These are phyloP conservation scores for Anarrhichthys ocellatus DNA, from an alignment of 2,113 vertebrate genomes.

Conservation along the genomic window DNA sequence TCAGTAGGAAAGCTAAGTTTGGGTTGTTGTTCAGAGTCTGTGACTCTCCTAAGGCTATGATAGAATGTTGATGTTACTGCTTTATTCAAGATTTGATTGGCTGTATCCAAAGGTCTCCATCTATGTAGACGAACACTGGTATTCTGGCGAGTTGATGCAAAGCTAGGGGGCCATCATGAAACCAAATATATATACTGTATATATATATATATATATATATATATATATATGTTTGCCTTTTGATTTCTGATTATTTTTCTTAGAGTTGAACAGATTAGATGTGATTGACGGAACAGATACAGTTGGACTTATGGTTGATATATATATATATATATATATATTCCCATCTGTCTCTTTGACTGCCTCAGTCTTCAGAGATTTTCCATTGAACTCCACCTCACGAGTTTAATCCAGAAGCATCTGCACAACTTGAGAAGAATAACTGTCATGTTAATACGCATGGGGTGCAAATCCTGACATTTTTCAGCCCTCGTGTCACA, in stretches of 20 bases:
- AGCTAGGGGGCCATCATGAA: no score
- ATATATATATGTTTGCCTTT: neutral
- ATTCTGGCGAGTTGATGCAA: no score
- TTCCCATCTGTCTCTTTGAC: neutral
- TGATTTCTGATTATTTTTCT: neutral
- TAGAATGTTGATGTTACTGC: no score
- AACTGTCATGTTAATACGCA: neutral
- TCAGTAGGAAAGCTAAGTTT: no score
- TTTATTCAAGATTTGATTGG: no score
- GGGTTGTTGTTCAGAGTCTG: neutral
- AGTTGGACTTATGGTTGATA: neutral
- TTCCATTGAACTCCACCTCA: neutral
- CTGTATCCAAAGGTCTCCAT: no score
- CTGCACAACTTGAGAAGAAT: constrained; percentile 11
- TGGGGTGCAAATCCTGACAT: neutral
- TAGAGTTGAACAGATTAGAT: neutral
- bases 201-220: no score
- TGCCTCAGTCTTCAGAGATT: neutral
- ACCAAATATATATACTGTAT: no score
- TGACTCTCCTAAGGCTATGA: no score
- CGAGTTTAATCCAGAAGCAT: constrained; percentile 4
- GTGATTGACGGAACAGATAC: neutral
- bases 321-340: neutral
- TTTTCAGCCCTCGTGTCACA: constrained; percentile 11
- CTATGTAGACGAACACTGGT: no score